Percentiles rank a stretch among this genome's conserved stretches.
These are phyloP conservation scores for Argyrosomus japonicus DNA, from an alignment of 2,113 vertebrate genomes.

Conservation along the genomic window DNA sequence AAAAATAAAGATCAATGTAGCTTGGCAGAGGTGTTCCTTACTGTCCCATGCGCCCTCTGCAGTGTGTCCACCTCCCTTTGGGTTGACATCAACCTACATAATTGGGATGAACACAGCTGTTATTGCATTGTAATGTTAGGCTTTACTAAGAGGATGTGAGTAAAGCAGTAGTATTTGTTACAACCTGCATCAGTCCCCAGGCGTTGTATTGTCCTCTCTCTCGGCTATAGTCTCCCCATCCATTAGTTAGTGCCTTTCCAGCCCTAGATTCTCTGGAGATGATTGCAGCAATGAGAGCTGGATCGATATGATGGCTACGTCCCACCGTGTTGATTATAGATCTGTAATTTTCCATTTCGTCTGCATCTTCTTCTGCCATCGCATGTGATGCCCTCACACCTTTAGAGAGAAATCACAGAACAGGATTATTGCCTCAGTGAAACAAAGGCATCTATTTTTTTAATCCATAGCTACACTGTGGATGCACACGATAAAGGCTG, in stretches of 20 bases:
- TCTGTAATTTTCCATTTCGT: conserved; percentile 48
- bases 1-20: conserved; percentile 16
- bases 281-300: conserved; percentile 74
- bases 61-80: conserved; percentile 24
- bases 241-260: conserved; percentile 9
- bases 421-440: not conserved
- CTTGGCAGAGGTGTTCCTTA: conserved; percentile 51
- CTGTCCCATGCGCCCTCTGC: conserved; percentile 27
- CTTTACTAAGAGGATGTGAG: not conserved
- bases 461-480: not conserved
- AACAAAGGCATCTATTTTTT: not conserved
- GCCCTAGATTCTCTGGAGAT: conserved; percentile 76
- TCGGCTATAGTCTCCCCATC: conserved; percentile 59
- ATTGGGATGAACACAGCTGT: not conserved
- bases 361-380: conserved; percentile 57
- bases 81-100: conserved; percentile 57
- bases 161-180: not conserved
- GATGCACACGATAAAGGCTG: not conserved
- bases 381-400: conserved; percentile 39
- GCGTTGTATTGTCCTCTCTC: not conserved
- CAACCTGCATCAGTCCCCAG: conserved; percentile 73
- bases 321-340: conserved; percentile 29
- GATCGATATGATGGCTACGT: not conserved
- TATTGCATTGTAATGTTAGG: not conserved
- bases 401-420: not conserved